Evolutionary conservation across 2,888 invertebrate species (phyloP), one percentile per base, ranked within the genome.

Genomic region (Folsomia candida): DNA sequence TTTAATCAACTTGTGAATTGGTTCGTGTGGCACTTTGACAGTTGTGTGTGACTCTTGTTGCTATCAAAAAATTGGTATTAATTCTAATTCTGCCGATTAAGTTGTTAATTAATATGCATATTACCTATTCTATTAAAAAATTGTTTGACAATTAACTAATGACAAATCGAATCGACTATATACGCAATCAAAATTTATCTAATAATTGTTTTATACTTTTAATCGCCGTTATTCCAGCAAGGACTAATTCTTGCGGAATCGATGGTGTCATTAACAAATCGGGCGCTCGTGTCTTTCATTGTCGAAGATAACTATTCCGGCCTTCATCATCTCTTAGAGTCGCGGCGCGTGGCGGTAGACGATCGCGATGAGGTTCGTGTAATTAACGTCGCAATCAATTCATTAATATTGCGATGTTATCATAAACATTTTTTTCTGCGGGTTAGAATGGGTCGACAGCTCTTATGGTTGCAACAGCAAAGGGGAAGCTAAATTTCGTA

Each of bases 401-500:
- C 6, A 59, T 18, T 60, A 57, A 47, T 22, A 11, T 18, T 28
- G 37, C 25, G 20, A 9, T 6, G 37, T 22, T 68, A 51, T 20
- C 60, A 26, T 51, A 26, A n/a, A n/a, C 62, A 25, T 58, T 59
- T 47, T 67, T 26, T 24, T n/a, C 18, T 27, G 18, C 24, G n/a
- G n/a, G n/a, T 83, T 83, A 96, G 94, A 94, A 94, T 87, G 94
- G 95, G 75, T 91, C 92, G 74, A 96, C 97, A 63, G 92, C 93
- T 67, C 91, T 99, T 82, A 96, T 97, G 87, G 89, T 92, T 81
- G 96, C 97, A 61, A 89, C 94, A 72, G 88, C 91, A 81, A 91
- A 90, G 81, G 97, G 97, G 29, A 90, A 93, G 81, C 85, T 89
- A 68, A 88, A 89, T 59, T 92, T 97, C 83, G 93, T 92, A 64